A percentile compares a stretch with the other conserved stretches of the same genome.
Conservation (phyloP, 1,140 invertebrate genomes). For the Arctopsyche grandis region DNA sequence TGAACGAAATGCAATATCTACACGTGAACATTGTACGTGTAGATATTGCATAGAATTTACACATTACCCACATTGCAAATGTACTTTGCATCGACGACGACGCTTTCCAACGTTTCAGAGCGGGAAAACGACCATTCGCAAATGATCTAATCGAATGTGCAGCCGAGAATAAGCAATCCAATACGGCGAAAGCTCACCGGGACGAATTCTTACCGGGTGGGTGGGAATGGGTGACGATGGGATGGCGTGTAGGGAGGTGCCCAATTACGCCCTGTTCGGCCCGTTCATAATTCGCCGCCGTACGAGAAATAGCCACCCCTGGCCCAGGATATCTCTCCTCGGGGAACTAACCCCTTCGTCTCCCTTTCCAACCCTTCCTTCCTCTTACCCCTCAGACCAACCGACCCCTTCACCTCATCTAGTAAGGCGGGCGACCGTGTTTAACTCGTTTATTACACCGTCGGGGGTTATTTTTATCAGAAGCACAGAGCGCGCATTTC, state of each 20-base stretch:
- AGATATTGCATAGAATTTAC: too few relatives aligned
- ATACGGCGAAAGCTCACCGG: neutral
- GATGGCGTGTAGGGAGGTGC: neutral
- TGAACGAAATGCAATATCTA: too few relatives aligned
- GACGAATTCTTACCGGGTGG: neutral
- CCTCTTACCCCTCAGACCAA: too few relatives aligned
- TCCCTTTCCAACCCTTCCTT: neutral
- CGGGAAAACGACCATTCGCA: neutral
- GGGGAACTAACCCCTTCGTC: neutral
- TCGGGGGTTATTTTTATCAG: conserved; percentile 37
- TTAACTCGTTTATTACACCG: conserved; percentile 49
- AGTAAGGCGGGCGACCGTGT: conserved; percentile 25
- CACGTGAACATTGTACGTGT: too few relatives aligned
- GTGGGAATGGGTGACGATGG: neutral
- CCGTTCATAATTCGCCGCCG: conserved; percentile 12
- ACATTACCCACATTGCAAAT: too few relatives aligned
- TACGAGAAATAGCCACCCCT: conserved; percentile 6
- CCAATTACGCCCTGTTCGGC: conserved; percentile 6
- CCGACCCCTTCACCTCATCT: too few relatives aligned
- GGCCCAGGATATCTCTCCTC: conserved; percentile 25
- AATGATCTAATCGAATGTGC: neutral
- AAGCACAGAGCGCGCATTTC: conserved; percentile 15
- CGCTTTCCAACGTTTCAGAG: neutral
- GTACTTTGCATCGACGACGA: neutral
- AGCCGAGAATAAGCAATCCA: too few relatives aligned